Evolutionary conservation across 2,797 vertebrate genomes (phyloP).

Genomic region (Neosalanx taihuensis): DNA sequence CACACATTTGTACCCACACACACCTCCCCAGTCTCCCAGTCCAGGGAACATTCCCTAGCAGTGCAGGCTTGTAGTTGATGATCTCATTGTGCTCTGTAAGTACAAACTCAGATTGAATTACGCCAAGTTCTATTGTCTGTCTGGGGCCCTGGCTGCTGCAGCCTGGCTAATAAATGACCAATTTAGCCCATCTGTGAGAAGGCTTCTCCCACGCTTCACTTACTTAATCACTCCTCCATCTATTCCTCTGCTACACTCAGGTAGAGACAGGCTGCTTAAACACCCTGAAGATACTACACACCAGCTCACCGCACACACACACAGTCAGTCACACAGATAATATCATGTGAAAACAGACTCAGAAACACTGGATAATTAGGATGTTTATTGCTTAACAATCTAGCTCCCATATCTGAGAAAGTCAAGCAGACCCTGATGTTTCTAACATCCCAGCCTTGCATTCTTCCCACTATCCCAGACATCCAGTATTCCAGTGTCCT

Average conservation of each 20-base stretch:
- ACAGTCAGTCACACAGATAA: no score
- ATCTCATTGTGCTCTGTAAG: slow-evolving; percentile 99
- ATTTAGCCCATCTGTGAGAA: slow-evolving; percentile 96
- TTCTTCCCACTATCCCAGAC: no score
- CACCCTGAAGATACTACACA: background rate
- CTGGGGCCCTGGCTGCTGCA: slow-evolving; percentile 86
- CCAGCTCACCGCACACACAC: no score
- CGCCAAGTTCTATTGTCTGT: slow-evolving; percentile 90
- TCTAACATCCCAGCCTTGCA: no score
- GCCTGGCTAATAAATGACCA: slow-evolving; percentile 96
- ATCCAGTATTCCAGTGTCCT: no score
- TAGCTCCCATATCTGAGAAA: no score
- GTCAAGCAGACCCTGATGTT: no score
- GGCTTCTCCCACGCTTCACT: slow-evolving; percentile 88
- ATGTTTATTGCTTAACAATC: no score
- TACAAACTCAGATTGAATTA: slow-evolving; percentile 99
- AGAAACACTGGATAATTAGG: slow-evolving; percentile 35
- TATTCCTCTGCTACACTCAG: no score
- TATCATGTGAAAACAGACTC: slow-evolving; percentile 18
- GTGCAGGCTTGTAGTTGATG: slow-evolving; percentile 96
- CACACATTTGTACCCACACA: no score
- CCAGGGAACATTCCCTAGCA: slow-evolving; percentile 69
- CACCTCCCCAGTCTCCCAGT: slow-evolving; percentile 42
- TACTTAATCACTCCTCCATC: slow-evolving; percentile 90
- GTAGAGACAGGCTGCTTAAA: background rate